Percentiles rank a stretch among this genome's conserved stretches.
phyloP scores from a whole-genome alignment of 2,888 invertebrate genomes.

The Pammene aurita region DNA sequence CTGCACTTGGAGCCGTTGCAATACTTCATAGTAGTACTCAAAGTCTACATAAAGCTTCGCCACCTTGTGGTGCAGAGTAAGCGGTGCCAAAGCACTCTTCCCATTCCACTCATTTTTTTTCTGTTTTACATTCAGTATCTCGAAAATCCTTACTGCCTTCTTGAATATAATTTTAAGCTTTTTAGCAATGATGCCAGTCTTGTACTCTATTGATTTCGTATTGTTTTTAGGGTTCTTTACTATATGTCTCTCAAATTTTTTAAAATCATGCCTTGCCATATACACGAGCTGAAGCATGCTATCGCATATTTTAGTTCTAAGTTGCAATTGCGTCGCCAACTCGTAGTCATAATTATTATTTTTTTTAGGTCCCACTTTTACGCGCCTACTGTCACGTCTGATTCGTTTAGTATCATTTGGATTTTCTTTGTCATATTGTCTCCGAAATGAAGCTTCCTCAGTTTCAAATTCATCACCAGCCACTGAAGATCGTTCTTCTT shows the following conservation, averaged over 20 bases:
- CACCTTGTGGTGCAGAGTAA: slow-evolving; percentile 11
- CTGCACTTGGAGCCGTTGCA: background rate
- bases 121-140: background rate
- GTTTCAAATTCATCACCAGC: too few species aligned
- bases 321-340: background rate
- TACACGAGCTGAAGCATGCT: slow-evolving; percentile 13
- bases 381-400: too few species aligned
- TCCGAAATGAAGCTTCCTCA: background rate
- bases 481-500: too few species aligned
- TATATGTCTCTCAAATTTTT: background rate
- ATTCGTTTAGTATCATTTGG: background rate
- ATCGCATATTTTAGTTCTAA: background rate
- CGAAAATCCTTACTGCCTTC: background rate
- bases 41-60: slow-evolving; percentile 15
- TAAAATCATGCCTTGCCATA: slow-evolving; percentile 7
- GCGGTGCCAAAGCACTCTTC: too few species aligned
- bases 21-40: background rate
- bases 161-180: background rate
- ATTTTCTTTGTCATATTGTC: background rate
- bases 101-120: background rate
- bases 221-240: too few species aligned
- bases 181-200: background rate
- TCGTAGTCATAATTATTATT: too few species aligned
- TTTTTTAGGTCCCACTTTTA: too few species aligned
- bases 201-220: background rate